phyloP scores from a whole-genome alignment of 37 sponge, comb jelly and placozoan species.

The Spongilla lacustris region DNA sequence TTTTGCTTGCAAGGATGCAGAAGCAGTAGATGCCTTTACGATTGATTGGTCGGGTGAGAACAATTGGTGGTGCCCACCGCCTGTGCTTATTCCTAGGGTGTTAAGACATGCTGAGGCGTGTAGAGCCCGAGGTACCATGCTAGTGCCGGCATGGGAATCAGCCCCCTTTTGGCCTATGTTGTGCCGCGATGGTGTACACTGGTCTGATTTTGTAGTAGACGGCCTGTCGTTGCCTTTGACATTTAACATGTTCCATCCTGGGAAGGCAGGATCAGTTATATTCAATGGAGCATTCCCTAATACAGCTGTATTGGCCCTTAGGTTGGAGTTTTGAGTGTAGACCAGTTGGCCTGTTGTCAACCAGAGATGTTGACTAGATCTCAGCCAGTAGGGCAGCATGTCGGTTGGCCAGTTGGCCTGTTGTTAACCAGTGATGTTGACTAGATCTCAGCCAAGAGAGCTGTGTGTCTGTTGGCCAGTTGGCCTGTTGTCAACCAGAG shows the following conservation, averaged over 20 bases:
- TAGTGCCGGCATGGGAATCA: slow-evolving; percentile 44
- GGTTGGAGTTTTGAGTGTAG: background rate
- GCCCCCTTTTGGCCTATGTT: slow-evolving; percentile 47
- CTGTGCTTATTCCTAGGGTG: no score
- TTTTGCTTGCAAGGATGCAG: slow-evolving; percentile 20
- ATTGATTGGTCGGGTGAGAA: slow-evolving; percentile 26
- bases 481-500: no score
- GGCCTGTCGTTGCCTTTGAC: no score
- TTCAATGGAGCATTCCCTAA: background rate
- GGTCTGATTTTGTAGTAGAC: slow-evolving; percentile 18
- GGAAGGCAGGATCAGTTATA: background rate
- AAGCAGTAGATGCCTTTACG: slow-evolving; percentile 54
- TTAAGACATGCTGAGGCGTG: background rate
- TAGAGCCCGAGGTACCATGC: slow-evolving; percentile 21
- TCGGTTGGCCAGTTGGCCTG: no score
- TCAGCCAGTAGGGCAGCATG: no score
- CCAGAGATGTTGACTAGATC: no score
- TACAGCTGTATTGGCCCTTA: slow-evolving; percentile 11
- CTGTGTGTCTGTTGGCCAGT: no score
- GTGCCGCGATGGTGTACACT: slow-evolving; percentile 26
- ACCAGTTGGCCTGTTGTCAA: no score
- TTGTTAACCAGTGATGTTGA: no score
- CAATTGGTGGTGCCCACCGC: slow-evolving; percentile 44
- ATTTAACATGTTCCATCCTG: background rate
- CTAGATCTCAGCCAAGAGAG: no score